Base-by-base conservation (phyloP, 2,888 invertebrate species). In the Rhogogaster chlorosoma region DNA sequence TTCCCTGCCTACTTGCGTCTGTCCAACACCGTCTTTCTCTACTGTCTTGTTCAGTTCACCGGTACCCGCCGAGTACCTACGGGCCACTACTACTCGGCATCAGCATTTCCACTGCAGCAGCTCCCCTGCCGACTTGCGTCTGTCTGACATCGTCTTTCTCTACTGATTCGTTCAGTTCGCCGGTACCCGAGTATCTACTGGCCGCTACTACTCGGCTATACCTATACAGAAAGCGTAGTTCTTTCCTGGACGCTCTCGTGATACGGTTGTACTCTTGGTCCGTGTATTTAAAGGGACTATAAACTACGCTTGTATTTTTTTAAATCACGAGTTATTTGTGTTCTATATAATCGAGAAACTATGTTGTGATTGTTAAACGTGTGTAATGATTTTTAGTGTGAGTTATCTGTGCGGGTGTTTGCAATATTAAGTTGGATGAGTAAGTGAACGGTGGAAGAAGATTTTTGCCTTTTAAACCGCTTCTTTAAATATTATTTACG, bases 31-130 rank as follows among this genome's bases (percentile, higher is more conserved):
- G 36, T 64, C 29, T 64, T 64, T 29, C 64, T 64, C 64, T 26
- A 57, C 57, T 73, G 73, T 73, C 42, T 73, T n/a, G 73, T 38
- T 29, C n/a, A 73, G 73, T 73, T 73, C 42, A 73, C 22, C 42
- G 73, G 12, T 12, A 45, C 45, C 45, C 3, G 4, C 45, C 45
- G 15, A 45, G 45, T 45, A 45, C 45, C 45, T 45, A 45, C 45
- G 3, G 15, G 45, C 45, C 45, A 45, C 45, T 45, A 45, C 45
- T 45, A 45, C 45, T 45, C 4, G 12, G 45, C 45, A 45, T 15
- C 45, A 12, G 45, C 45, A 45, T 3, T 45, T 42, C 32, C 38
- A 22, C 73, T 22, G n/a, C 42, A 22, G 29, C 36, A 45, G 45
- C 45, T 45, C 15, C 45, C 12, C 53, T 71, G 32, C 71, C 26